Conservation (phyloP, 2,888 invertebrate genomes). For the Trichopria drosophilae region DNA sequence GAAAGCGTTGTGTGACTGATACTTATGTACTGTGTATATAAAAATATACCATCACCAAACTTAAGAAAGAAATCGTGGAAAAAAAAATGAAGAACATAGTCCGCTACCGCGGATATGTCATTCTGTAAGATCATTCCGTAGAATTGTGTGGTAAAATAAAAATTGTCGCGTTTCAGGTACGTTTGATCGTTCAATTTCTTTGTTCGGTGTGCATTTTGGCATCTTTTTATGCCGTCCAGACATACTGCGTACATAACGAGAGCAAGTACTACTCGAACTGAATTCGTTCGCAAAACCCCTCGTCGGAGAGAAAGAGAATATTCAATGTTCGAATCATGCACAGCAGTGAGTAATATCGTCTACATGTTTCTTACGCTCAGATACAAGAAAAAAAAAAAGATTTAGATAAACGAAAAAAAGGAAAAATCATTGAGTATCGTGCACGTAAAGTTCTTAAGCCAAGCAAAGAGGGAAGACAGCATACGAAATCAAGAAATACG, state of each 20-base stretch:
- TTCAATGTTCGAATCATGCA: slow-evolving; percentile 35
- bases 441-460: slow-evolving; percentile 52
- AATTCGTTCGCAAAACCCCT: no score
- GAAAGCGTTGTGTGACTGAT: slow-evolving; percentile 26
- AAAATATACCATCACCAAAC: slow-evolving; percentile 38
- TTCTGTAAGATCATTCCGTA: background rate
- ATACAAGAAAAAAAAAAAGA: background rate
- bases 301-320: no score
- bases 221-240: no score
- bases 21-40: slow-evolving; percentile 8
- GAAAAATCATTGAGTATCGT: slow-evolving; percentile 41
- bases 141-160: background rate
- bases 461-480: slow-evolving; percentile 56
- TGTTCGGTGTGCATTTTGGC: no score
- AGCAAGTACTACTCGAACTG: no score
- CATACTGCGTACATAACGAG: no score
- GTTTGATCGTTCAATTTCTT: background rate
- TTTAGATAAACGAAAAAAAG: slow-evolving; percentile 10
- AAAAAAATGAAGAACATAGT: slow-evolving; percentile 9
- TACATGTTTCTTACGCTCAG: slow-evolving; percentile 41
- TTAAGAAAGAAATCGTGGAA: slow-evolving; percentile 29
- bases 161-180: background rate
- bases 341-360: slow-evolving; percentile 33
- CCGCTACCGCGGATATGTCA: background rate
- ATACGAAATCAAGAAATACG: slow-evolving; percentile 50